phyloP scores from a whole-genome alignment of 2,888 invertebrate species.

The Lasius platythorax region DNA sequence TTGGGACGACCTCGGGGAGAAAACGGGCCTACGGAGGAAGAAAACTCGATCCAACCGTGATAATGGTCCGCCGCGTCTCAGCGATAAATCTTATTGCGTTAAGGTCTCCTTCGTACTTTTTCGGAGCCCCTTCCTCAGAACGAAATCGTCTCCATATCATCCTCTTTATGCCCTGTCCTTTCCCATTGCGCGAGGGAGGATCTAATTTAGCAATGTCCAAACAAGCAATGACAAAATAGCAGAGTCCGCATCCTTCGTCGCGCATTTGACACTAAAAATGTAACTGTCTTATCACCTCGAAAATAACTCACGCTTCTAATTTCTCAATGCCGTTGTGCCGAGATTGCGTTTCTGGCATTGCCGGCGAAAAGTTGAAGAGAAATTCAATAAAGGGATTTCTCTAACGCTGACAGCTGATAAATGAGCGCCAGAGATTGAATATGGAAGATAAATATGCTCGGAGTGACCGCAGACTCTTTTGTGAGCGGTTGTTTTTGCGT shows the following conservation, averaged over 20 bases:
- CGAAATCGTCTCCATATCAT: slow-evolving; percentile 40
- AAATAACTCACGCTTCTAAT: slow-evolving; percentile 25
- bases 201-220: slow-evolving; percentile 46
- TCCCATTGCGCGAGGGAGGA: background rate
- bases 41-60: slow-evolving; percentile 69
- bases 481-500: slow-evolving; percentile 29
- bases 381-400: slow-evolving; percentile 53
- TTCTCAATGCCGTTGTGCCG: slow-evolving; percentile 26
- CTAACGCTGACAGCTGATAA: slow-evolving; percentile 50
- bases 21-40: slow-evolving; percentile 53
- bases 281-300: slow-evolving; percentile 17
- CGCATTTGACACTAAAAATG: background rate
- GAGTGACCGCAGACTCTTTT: slow-evolving; percentile 42
- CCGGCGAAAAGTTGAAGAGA: slow-evolving; percentile 35
- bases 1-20: slow-evolving; percentile 38
- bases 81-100: slow-evolving; percentile 76
- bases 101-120: slow-evolving; percentile 54
- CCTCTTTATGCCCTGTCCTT: background rate
- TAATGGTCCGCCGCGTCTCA: slow-evolving; percentile 71
- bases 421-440: slow-evolving; percentile 50
- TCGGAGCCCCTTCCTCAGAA: slow-evolving; percentile 23
- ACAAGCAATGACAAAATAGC: slow-evolving; percentile 21
- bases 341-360: slow-evolving; percentile 7
- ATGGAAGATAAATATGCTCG: slow-evolving; percentile 45
- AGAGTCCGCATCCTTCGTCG: background rate